phyloP scores from a whole-genome alignment of 2,797 vertebrate genomes.

The Tangara arthus region DNA sequence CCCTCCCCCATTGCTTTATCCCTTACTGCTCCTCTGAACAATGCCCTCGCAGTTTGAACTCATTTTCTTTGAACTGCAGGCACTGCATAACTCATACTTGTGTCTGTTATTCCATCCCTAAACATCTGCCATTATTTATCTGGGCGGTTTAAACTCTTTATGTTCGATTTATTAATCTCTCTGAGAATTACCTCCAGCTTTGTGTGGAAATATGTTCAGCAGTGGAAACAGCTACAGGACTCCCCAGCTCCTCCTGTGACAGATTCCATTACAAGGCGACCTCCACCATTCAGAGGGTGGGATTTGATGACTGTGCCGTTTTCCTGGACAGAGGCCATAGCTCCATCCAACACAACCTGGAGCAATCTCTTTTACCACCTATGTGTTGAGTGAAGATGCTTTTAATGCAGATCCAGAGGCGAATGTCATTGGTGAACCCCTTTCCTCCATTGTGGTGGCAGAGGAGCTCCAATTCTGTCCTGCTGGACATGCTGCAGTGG shows the following conservation, averaged over 20 bases:
- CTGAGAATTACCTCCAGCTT: conserved; percentile 35
- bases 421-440: not conserved
- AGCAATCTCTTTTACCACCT: not conserved
- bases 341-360: not conserved
- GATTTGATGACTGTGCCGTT: not conserved
- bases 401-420: not conserved
- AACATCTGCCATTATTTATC: conserved; percentile 47
- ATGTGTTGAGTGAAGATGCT: not conserved
- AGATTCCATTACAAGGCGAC: not conserved
- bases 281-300: not conserved
- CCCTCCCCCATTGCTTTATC: fast-evolving
- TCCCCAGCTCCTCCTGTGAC: not conserved
- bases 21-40: not conserved
- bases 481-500: fast-evolving
- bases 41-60: not conserved
- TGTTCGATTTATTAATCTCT: not conserved
- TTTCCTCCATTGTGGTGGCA: fast-evolving
- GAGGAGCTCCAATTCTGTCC: not conserved
- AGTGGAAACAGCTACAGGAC: not conserved
- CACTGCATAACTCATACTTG: not conserved
- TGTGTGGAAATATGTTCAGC: not conserved
- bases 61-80: conserved; percentile 11
- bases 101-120: not conserved
- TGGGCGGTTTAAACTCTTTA: not conserved
- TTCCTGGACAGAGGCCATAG: not conserved